A percentile compares a stretch with the other conserved stretches of the same genome.
These are phyloP conservation scores for Machimus rusticus DNA, from an alignment of 2,888 invertebrate genomes.

Conservation along the genomic window DNA sequence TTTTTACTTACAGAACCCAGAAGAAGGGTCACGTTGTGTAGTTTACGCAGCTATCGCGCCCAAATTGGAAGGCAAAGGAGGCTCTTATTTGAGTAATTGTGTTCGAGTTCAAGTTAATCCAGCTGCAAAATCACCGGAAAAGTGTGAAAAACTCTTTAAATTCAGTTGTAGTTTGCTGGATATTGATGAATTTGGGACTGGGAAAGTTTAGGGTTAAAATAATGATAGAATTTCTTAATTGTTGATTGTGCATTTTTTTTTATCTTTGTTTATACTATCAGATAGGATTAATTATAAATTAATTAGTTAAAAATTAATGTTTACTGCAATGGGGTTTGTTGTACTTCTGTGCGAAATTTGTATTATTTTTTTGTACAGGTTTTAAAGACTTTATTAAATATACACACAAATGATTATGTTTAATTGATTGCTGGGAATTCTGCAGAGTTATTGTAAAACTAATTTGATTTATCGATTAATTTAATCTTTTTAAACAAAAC, in stretches of 20 bases:
- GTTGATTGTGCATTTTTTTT: neutral
- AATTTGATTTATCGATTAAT: too few relatives aligned
- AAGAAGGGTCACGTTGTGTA: constrained; percentile 80
- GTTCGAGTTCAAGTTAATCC: constrained; percentile 66
- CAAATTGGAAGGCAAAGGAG: constrained; percentile 76
- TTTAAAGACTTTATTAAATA: neutral
- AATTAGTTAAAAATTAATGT: neutral
- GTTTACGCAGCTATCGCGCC: constrained; percentile 79
- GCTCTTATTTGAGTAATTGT: constrained; percentile 84
- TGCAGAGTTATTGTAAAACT: too few relatives aligned
- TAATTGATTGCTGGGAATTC: neutral
- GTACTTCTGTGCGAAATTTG: neutral
- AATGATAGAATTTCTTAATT: neutral
- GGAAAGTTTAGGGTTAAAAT: constrained; percentile 13
- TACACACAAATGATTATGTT: neutral
- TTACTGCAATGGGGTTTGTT: neutral
- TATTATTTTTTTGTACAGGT: neutral
- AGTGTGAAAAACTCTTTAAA: constrained; percentile 74
- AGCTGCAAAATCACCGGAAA: constrained; percentile 66
- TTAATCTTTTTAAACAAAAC: too few relatives aligned
- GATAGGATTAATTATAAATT: neutral
- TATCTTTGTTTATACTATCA: neutral
- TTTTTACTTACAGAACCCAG: constrained; percentile 68
- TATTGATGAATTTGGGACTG: constrained; percentile 64
- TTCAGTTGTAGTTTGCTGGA: constrained; percentile 70